Evolutionary conservation across 2,113 vertebrate species (phyloP).

Genomic region (Seriola aureovittata): DNA sequence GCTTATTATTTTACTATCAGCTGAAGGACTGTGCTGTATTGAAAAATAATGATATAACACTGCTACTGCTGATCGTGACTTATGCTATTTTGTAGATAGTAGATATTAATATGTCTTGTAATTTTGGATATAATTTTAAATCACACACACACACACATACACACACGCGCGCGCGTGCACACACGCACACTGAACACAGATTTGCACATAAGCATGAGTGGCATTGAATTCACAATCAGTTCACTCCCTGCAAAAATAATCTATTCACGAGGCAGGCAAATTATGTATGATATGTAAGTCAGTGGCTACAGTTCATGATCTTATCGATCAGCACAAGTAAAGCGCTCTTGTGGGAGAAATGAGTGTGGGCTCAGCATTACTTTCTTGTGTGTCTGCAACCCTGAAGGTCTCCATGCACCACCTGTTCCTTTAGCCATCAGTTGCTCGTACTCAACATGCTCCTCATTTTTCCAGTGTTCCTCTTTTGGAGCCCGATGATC

Average conservation of each 20-base stretch:
- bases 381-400: constrained; percentile 54
- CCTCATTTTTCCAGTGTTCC: constrained; percentile 31
- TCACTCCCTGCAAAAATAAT: constrained; percentile 35
- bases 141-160: not conserved
- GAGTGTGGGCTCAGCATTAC: constrained; percentile 43
- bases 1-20: constrained; percentile 10
- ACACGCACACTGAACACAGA: not conserved
- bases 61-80: not conserved
- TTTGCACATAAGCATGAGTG: constrained; percentile 10
- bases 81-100: not conserved
- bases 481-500: constrained; percentile 64
- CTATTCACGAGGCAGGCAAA: constrained; percentile 37
- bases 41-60: not conserved
- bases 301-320: constrained; percentile 68
- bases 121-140: not conserved
- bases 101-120: not conserved
- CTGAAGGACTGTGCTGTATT: not conserved
- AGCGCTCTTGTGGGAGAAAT: constrained; percentile 45
- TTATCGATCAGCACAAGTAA: constrained; percentile 66
- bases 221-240: constrained; percentile 31
- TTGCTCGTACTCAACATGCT: constrained; percentile 45
- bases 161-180: not conserved
- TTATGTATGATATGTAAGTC: constrained; percentile 65
- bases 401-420: constrained; percentile 67
- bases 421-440: constrained; percentile 74